These are phyloP conservation scores for Rhagium mordax DNA, from an alignment of 2,888 invertebrate species.

Conservation along the genomic window DNA sequence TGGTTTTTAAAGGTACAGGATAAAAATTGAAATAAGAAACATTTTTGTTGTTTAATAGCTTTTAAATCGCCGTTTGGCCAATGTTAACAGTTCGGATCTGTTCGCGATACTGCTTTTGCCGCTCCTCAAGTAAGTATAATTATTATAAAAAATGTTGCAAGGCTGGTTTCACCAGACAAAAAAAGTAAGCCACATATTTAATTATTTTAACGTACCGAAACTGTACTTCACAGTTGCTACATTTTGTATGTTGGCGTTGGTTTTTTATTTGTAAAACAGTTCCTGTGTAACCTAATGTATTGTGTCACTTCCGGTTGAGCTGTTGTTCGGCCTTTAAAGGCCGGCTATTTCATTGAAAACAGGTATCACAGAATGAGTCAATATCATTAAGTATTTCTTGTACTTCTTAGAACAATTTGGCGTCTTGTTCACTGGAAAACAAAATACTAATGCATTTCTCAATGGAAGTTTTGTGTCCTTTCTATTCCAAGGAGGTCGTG, in stretches of 20 bases:
- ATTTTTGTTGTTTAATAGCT: too few species aligned
- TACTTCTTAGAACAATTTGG: constrained; percentile 42
- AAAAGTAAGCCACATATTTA: background rate
- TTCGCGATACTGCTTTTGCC: background rate
- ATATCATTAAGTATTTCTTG: constrained; percentile 37
- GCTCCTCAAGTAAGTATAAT: background rate
- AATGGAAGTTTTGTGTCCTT: constrained; percentile 37
- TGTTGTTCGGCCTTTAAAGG: constrained; percentile 54
- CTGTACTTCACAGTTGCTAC: background rate
- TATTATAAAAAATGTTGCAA: background rate
- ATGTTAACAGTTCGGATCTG: background rate
- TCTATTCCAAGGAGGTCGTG: constrained; percentile 35
- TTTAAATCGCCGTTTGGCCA: background rate
- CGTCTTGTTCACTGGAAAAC: constrained; percentile 44
- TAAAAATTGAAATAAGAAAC: too few species aligned
- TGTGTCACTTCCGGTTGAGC: constrained; percentile 46
- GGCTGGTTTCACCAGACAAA: background rate
- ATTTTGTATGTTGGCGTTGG: constrained; percentile 20
- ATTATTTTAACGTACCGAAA: background rate
- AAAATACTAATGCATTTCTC: constrained; percentile 41
- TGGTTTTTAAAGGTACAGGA: too few species aligned
- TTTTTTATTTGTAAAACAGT: constrained; percentile 39
- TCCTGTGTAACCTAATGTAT: constrained; percentile 39
- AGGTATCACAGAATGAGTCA: constrained; percentile 53
- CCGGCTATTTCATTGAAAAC: constrained; percentile 57